Conservation (phyloP, 2,888 invertebrate species). For the Tigriopus californicus region DNA sequence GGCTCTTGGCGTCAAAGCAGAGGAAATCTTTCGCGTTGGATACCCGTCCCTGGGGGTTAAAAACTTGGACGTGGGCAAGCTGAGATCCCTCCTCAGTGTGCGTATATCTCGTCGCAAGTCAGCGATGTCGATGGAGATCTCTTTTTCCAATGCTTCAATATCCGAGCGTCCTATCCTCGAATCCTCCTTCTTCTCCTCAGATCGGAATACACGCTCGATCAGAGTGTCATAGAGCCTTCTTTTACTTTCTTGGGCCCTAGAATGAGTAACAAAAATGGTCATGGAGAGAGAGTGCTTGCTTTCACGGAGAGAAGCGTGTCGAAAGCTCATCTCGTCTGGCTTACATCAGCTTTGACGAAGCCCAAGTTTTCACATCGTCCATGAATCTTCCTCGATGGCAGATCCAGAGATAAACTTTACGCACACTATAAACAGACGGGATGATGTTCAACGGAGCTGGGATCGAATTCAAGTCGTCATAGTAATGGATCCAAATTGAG, state of each 20-base stretch:
- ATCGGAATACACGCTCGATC: neutral
- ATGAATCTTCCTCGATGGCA: no score
- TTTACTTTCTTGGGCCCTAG: neutral
- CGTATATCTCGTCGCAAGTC: neutral
- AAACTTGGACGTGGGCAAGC: no score
- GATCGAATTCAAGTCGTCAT: constrained; percentile 42
- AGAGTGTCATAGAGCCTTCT: neutral
- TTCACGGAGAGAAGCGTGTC: no score
- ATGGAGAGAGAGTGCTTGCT: no score
- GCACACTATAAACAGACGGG: constrained; percentile 34
- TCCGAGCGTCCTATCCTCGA: neutral
- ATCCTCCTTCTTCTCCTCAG: neutral
- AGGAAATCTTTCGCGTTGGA: no score
- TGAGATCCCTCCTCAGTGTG: neutral
- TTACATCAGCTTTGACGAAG: no score
- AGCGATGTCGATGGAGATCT: neutral
- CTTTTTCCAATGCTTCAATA: constrained; percentile 1
- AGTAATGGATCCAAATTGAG: constrained; percentile 50
- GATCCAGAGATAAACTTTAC: no score
- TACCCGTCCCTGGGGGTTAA: no score
- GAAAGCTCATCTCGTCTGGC: no score
- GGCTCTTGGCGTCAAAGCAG: no score
- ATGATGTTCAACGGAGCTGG: constrained; percentile 53
- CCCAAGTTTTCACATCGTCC: no score
- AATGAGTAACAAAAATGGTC: neutral